Base-by-base conservation (phyloP, 2,113 vertebrate species). In the Catagonus wagneri region DNA sequence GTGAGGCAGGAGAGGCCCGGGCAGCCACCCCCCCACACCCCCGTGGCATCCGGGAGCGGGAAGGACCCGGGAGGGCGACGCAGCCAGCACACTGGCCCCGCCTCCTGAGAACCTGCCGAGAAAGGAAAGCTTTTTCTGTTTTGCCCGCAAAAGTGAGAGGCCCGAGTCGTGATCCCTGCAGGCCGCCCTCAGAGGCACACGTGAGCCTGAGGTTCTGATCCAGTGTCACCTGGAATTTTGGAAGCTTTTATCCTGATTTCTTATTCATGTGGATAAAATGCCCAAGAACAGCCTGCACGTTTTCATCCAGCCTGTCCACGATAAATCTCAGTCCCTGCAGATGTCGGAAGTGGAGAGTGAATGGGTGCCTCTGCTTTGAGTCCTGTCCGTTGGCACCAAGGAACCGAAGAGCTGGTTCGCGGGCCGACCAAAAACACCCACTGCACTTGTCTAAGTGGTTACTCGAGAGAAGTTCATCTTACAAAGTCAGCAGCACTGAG, bases 31-130 rank as follows among this genome's bases (percentile, higher is more conserved):
- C n/a, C n/a, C n/a, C n/a, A n/a, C n/a, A n/a, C n/a, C 34, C 44
- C n/a, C 5, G 1, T 2, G 12, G 23, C 34, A 0, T 36, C 71
- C 32, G 14, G 22, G 1, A 54, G 11, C 1, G 0, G 39, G n/a
- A 9, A 3, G 39, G 12, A 6, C 17, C 1, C 3, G 3, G 4
- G 32, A 39, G 13, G 27, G 7, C 1, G 0, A 0, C 1, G 0
- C 58, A 3, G n/a, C 54, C 44, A 92, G 17, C 32, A 60, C 7
- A 3, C 50, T 27, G 56, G 10, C 56, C 29, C n/a, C 1, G 29
- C 27, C 1, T 10, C 76, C 11, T 1, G 75, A 69, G 81, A 27
- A 44, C 56, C 15, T 23, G 3, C 22, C 1, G 0, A 63, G 7
- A 36, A 44, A 44, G 25, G 39, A 79, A 6, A 29, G 32, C 8